Conservation (phyloP, 2,797 vertebrate genomes). For the Cirrhinus mrigala region DNA sequence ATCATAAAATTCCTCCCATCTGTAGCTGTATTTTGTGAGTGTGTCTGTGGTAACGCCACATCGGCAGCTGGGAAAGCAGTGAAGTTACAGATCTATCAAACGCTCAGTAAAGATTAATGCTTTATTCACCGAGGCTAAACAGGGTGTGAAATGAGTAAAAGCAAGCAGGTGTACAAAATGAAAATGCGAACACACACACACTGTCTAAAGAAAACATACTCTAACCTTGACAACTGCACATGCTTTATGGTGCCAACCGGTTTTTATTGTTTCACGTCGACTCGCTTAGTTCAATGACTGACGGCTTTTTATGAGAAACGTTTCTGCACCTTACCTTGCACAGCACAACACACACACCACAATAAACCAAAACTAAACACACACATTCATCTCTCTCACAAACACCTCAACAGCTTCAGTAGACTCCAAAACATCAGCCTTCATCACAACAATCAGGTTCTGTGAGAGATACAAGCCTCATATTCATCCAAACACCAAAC, state of each 20-base stretch:
- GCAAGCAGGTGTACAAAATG: conserved; percentile 39
- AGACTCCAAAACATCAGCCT: neutral
- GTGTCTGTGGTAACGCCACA: neutral
- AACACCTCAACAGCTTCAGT: neutral
- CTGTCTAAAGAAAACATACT: conserved; percentile 20
- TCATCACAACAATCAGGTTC: neutral
- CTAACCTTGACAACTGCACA: conserved; percentile 34
- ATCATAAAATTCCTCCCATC: neutral
- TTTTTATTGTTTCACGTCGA: conserved; percentile 44
- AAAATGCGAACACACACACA: conserved; percentile 9
- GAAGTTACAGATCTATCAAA: conserved; percentile 54
- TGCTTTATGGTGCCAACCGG: conserved; percentile 28
- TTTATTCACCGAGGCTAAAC: conserved; percentile 45
- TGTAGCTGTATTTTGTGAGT: neutral
- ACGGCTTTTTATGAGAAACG: conserved; percentile 5
- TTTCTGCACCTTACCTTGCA: neutral
- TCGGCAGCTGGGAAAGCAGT: conserved; percentile 45
- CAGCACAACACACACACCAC: neutral
- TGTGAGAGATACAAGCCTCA: neutral
- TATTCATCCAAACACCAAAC: neutral
- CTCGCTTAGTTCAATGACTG: conserved; percentile 37
- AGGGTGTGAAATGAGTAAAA: conserved; percentile 52
- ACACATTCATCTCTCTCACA: conserved; percentile 5
- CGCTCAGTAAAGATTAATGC: conserved; percentile 49
- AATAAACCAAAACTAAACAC: neutral